These are phyloP conservation scores for Berghia stephanieae DNA, from an alignment of 1,140 invertebrate species.

Conservation along the genomic window DNA sequence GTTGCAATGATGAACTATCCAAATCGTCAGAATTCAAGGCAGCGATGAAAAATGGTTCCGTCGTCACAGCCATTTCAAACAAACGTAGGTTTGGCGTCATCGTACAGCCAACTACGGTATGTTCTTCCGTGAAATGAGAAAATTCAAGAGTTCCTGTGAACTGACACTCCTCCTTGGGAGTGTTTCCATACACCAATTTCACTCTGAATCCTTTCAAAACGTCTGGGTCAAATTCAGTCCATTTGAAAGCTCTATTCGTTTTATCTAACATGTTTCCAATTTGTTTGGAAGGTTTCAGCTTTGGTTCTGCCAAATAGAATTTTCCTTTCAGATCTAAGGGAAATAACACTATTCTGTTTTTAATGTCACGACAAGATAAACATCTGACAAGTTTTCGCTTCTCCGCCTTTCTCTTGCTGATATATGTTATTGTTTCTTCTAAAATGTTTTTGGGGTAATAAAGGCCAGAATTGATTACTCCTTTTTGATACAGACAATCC, in stretches of 20 bases:
- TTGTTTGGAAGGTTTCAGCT: constrained; percentile 38
- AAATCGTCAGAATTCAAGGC: constrained; percentile 45
- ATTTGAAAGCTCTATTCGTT: constrained; percentile 20
- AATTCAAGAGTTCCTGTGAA: constrained; percentile 53
- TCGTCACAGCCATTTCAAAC: constrained; percentile 52
- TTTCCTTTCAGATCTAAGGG: constrained; percentile 48
- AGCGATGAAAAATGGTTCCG: constrained; percentile 46
- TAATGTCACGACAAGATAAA: constrained; percentile 44
- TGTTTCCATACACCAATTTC: constrained; percentile 46
- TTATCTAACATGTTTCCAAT: constrained; percentile 18
- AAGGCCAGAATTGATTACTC: constrained; percentile 43
- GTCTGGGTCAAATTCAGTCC: constrained; percentile 27
- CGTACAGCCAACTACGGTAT: constrained; percentile 51
- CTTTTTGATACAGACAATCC: constrained; percentile 45
- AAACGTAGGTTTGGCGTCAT: constrained; percentile 40
- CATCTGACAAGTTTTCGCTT: constrained; percentile 52
- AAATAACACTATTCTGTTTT: constrained; percentile 41
- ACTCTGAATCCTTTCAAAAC: constrained; percentile 20
- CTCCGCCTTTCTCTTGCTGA: constrained; percentile 39
- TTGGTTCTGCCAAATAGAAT: constrained; percentile 53
- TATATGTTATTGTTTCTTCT: constrained; percentile 52
- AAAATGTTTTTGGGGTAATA: constrained; percentile 44
- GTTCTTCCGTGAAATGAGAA: constrained; percentile 50
- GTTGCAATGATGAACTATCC: constrained; percentile 29
- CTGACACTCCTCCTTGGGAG: constrained; percentile 49